Evolutionary conservation across 2,888 invertebrate genomes (phyloP).

Genomic region (Ormyrus pomaceus): DNA sequence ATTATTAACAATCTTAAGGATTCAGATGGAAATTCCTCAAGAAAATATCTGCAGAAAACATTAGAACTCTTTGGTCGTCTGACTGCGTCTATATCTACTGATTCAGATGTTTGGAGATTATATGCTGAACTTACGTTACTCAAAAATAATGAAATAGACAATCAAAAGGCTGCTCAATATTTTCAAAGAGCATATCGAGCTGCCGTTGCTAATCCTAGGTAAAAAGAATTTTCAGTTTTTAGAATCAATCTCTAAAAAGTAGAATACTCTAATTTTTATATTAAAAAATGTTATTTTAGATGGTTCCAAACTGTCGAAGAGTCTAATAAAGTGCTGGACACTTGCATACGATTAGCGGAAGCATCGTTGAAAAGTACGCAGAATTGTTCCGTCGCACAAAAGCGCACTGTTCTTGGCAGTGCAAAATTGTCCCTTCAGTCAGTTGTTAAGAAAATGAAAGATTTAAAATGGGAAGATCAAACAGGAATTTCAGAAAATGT

Average conservation of each 20-base stretch:
- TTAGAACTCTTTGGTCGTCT: slow-evolving; percentile 86
- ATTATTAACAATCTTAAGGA: slow-evolving; percentile 82
- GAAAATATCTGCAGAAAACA: slow-evolving; percentile 76
- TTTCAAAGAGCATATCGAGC: slow-evolving; percentile 86
- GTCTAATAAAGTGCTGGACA: slow-evolving; percentile 79
- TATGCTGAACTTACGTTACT: slow-evolving; percentile 84
- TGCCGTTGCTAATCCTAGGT: slow-evolving; percentile 81
- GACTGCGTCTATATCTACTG: slow-evolving; percentile 82
- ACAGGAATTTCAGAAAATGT: slow-evolving; percentile 64
- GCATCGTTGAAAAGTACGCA: slow-evolving; percentile 76
- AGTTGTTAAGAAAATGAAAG: slow-evolving; percentile 74
- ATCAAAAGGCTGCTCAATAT: slow-evolving; percentile 80
- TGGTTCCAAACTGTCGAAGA: slow-evolving; percentile 81
- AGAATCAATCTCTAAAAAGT: neutral
- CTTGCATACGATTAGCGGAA: slow-evolving; percentile 80
- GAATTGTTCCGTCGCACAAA: slow-evolving; percentile 71
- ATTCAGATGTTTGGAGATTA: slow-evolving; percentile 87
- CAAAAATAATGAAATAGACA: slow-evolving; percentile 68
- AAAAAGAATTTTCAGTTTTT: slow-evolving; percentile 1
- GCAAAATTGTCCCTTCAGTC: slow-evolving; percentile 70
- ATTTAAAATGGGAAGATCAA: slow-evolving; percentile 72
- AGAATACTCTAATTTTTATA: too few species aligned
- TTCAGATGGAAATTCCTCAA: slow-evolving; percentile 75
- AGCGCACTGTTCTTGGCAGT: slow-evolving; percentile 67
- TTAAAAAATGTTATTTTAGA: slow-evolving; percentile 59